phyloP scores from a whole-genome alignment of 2,113 vertebrate species.

The Chauna torquata region DNA sequence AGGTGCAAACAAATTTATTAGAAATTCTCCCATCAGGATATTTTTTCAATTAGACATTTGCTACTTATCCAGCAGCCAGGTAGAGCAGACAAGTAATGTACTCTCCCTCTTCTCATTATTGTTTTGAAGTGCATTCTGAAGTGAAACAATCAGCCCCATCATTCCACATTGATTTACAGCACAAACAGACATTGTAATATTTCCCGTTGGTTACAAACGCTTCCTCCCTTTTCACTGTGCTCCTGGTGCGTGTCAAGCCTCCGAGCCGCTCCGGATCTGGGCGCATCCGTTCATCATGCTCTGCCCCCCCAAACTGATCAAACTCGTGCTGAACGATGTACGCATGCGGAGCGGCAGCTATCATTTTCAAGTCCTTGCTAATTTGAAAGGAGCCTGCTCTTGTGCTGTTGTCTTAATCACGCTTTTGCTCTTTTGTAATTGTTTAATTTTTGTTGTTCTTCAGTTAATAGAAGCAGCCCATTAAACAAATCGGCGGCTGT shows the following conservation, averaged over 20 bases:
- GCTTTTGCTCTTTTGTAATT: neutral
- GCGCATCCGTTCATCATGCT: neutral
- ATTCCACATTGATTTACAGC: neutral
- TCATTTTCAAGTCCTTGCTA: neutral
- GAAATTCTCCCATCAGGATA: conserved; percentile 50
- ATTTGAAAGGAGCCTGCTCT: neutral
- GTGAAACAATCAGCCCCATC: conserved; percentile 24
- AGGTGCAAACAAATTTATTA: conserved; percentile 62
- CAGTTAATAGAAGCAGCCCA: neutral
- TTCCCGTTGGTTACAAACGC: conserved; percentile 3
- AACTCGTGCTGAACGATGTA: neutral
- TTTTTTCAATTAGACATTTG: conserved; percentile 65
- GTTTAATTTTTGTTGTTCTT: neutral
- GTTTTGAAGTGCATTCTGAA: no score
- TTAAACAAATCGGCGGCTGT: neutral
- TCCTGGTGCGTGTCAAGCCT: neutral
- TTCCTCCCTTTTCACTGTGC: neutral
- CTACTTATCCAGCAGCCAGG: conserved; percentile 43
- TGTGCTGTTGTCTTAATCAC: neutral
- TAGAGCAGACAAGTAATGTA: conserved; percentile 51
- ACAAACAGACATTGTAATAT: conserved; percentile 37
- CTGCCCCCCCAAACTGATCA: neutral
- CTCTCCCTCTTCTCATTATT: conserved; percentile 50
- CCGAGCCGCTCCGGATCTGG: neutral
- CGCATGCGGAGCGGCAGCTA: neutral